These are phyloP conservation scores for Serranus cabrilla DNA, from an alignment of 2,797 vertebrate species.

Conservation along the genomic window DNA sequence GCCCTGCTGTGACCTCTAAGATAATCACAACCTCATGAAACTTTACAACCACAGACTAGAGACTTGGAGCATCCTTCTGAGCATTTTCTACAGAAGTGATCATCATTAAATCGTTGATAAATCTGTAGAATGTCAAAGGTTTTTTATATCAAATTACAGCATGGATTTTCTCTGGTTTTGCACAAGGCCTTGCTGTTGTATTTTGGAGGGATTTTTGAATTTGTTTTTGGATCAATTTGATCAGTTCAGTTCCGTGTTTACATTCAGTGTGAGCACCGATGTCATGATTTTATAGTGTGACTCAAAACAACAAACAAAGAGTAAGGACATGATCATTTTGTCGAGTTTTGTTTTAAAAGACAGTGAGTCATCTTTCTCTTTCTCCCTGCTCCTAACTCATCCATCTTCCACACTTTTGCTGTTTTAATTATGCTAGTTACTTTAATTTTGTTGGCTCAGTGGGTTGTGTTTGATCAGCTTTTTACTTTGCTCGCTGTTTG, in stretches of 20 bases:
- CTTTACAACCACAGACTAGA: no score
- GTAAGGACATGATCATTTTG: not conserved
- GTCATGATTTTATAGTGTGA: not conserved
- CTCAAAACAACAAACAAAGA: not conserved
- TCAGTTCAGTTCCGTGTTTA: not conserved
- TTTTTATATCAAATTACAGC: no score
- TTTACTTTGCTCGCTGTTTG: not conserved
- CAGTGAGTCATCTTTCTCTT: not conserved
- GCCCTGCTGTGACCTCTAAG: no score
- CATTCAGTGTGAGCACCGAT: not conserved
- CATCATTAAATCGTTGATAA: no score
- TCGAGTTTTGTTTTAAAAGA: not conserved
- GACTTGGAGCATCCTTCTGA: no score
- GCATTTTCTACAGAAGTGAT: no score
- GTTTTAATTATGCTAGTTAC: constrained; percentile 8
- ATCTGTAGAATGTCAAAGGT: no score
- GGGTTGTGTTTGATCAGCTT: constrained; percentile 6
- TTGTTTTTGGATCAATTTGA: no score
- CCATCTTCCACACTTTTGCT: not conserved
- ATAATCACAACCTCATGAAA: no score
- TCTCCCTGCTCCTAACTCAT: not conserved
- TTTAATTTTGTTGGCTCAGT: constrained; percentile 13
- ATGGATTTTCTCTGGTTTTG: no score
- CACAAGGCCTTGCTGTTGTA: no score
- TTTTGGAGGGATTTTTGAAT: no score